Evolutionary conservation across 2,797 vertebrate genomes (phyloP).

Genomic region (Sebastes taczanowskii): DNA sequence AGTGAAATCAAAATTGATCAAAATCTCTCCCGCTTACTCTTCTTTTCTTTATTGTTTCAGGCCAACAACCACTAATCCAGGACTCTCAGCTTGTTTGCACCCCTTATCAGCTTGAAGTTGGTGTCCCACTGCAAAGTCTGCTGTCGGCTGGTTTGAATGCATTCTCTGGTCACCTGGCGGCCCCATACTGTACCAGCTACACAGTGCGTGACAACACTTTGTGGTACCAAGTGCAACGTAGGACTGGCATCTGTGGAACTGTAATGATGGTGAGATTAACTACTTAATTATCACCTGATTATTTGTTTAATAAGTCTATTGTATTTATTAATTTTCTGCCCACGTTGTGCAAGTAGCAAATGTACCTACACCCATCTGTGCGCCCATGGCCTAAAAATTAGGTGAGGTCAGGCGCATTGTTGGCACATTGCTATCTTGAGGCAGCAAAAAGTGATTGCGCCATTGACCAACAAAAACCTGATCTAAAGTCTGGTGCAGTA

Average conservation of each 20-base stretch:
- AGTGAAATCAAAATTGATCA: neutral
- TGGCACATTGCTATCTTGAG: too few relatives aligned
- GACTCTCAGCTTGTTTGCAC: neutral
- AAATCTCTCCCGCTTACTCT: neutral
- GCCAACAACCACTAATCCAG: neutral
- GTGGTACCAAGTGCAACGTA: neutral
- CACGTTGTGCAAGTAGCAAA: too few relatives aligned
- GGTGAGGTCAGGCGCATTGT: too few relatives aligned
- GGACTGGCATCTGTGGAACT: neutral
- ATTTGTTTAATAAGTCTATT: neutral
- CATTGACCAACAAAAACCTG: too few relatives aligned
- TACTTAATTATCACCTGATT: neutral
- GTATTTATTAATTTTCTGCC: neutral
- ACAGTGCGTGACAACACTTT: neutral
- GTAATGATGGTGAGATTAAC: neutral
- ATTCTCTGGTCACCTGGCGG: neutral
- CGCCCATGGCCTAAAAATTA: too few relatives aligned
- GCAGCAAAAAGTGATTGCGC: too few relatives aligned
- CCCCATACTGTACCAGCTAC: neutral
- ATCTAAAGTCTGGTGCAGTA: neutral
- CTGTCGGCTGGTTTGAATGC: neutral
- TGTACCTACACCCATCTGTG: neutral
- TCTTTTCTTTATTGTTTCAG: neutral
- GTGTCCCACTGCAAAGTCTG: neutral
- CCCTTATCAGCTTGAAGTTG: neutral